Evolutionary conservation across 2,888 invertebrate genomes (phyloP).

Genomic region (Sarcophaga carnaria): DNA sequence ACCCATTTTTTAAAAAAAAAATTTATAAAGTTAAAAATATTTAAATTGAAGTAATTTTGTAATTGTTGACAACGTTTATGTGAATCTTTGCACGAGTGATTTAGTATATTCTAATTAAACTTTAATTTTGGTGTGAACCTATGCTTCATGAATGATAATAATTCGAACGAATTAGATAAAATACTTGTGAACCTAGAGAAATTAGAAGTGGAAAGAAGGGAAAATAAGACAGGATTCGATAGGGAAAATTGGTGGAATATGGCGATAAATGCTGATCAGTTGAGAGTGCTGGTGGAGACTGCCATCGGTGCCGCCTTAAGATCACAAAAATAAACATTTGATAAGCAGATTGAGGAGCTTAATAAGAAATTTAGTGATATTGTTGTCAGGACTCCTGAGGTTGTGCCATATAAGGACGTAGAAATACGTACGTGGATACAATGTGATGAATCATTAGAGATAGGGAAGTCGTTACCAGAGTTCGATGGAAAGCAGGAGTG

Average conservation of each 20-base stretch:
- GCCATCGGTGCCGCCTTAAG: constrained; percentile 3
- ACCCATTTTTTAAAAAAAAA: no score
- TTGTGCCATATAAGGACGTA: background rate
- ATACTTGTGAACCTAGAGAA: background rate
- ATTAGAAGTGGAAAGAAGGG: constrained; percentile 4
- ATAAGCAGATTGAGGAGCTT: constrained; percentile 11
- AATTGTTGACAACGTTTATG: background rate
- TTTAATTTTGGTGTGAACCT: background rate
- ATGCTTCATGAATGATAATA: constrained; percentile 4
- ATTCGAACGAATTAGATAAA: background rate
- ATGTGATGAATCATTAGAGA: constrained; percentile 25
- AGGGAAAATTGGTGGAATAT: constrained; percentile 24
- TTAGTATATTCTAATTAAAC: no score
- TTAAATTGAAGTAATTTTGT: no score
- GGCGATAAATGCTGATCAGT: background rate
- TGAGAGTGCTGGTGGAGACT: background rate
- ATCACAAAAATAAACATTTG: constrained; percentile 10
- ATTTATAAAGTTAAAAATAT: no score
- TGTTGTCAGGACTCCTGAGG: constrained; percentile 12
- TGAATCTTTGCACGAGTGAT: constrained; percentile 16
- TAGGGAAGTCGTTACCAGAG: constrained; percentile 37
- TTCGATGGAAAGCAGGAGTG: constrained; percentile 26
- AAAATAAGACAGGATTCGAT: background rate
- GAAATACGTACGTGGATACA: constrained; percentile 13
- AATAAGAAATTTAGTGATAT: constrained; percentile 2